Percentiles rank a stretch among this genome's conserved stretches.
Conservation (phyloP, 2,888 invertebrate genomes). For the Oxytorus armatus region DNA sequence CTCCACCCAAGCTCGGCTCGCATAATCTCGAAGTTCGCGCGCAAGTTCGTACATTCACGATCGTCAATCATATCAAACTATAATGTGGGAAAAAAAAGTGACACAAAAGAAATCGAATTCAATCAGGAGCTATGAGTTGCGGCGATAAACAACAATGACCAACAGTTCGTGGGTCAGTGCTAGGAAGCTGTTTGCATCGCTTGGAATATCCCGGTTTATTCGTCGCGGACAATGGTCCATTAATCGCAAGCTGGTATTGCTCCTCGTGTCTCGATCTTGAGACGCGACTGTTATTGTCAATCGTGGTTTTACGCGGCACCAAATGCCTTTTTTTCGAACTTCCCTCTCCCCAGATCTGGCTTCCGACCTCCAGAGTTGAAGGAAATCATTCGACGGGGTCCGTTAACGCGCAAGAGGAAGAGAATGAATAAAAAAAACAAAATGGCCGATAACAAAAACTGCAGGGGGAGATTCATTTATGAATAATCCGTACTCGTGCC, state of each 20-base stretch:
- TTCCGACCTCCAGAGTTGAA: not conserved
- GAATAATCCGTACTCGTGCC: slow-evolving; percentile 62
- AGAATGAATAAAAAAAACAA: too few species aligned
- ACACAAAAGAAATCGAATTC: slow-evolving; percentile 23
- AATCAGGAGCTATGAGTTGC: slow-evolving; percentile 25
- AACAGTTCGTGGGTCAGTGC: slow-evolving; percentile 21
- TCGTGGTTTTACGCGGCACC: not conserved
- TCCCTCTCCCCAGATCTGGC: too few species aligned
- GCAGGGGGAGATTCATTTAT: slow-evolving; percentile 46
- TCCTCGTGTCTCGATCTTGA: not conserved
- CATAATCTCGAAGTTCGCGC: slow-evolving; percentile 13
- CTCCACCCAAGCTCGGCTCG: too few species aligned
- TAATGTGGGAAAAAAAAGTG: not conserved
- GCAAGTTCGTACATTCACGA: slow-evolving; percentile 3
- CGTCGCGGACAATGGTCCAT: slow-evolving; percentile 53
- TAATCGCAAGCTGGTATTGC: slow-evolving; percentile 39
- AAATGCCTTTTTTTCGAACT: too few species aligned
- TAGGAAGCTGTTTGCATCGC: slow-evolving; percentile 6
- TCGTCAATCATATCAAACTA: slow-evolving; percentile 17
- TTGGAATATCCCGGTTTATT: slow-evolving; percentile 38
- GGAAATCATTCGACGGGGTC: slow-evolving; percentile 1
- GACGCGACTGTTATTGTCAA: slow-evolving; percentile 9
- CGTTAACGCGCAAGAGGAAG: slow-evolving; percentile 26
- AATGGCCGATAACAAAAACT: slow-evolving; percentile 27
- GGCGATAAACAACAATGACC: not conserved